These are phyloP conservation scores for Apamea monoglypha DNA, from an alignment of 2,888 invertebrate species.

Conservation along the genomic window DNA sequence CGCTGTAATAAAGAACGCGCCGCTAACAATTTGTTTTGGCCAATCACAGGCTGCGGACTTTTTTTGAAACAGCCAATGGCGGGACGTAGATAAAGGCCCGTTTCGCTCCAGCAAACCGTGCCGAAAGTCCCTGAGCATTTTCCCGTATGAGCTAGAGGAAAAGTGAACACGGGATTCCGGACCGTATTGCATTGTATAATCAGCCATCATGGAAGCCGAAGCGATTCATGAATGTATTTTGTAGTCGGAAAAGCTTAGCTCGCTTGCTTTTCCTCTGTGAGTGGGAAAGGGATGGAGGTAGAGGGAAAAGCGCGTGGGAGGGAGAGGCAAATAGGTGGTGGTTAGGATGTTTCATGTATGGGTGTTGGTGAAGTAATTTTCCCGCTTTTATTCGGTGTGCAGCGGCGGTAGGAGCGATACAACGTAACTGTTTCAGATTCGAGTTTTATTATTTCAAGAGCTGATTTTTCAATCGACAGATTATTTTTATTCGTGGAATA, in stretches of 20 bases:
- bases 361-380: slow-evolving; percentile 85
- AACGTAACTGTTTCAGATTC: slow-evolving; percentile 73
- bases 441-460: slow-evolving; percentile 32
- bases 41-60: slow-evolving; percentile 88
- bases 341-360: slow-evolving; percentile 78
- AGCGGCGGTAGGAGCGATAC: slow-evolving; percentile 75
- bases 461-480: no score
- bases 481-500: no score
- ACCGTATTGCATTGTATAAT: slow-evolving; percentile 89
- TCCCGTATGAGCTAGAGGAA: slow-evolving; percentile 70
- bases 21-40: slow-evolving; percentile 90
- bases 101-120: slow-evolving; percentile 78
- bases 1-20: slow-evolving; percentile 82
- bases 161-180: slow-evolving; percentile 82
- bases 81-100: slow-evolving; percentile 86
- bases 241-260: slow-evolving; percentile 83
- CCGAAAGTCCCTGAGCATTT: slow-evolving; percentile 80
- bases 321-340: slow-evolving; percentile 75
- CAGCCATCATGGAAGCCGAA: slow-evolving; percentile 89
- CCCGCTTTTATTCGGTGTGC: slow-evolving; percentile 87
- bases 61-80: slow-evolving; percentile 89
- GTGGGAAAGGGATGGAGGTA: slow-evolving; percentile 74
- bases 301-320: slow-evolving; percentile 64
- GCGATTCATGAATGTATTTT: slow-evolving; percentile 83
- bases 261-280: slow-evolving; percentile 78